Evolutionary conservation across 1,140 invertebrate species (phyloP), one percentile per base, ranked within the genome.

Genomic region (Bombus fervidus): DNA sequence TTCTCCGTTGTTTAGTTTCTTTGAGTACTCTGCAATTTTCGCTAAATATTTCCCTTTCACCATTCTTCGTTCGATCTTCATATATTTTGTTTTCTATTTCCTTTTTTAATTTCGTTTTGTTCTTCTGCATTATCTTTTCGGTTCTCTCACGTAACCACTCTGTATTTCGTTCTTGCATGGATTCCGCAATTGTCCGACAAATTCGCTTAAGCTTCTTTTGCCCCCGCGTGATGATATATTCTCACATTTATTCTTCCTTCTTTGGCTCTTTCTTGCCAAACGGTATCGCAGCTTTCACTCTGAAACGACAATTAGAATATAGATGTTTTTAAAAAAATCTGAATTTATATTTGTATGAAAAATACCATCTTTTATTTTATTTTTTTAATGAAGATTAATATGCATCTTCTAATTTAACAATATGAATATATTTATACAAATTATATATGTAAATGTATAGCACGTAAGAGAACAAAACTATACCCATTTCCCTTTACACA

Each of bases 271-370:
- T 98, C 96, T 98, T 98, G 90, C 97, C 98, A 95, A 99, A 97
- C 83, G 98, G 98, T 94, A 99, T 97, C 86, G 98, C 98, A 88
- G 97, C 97, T 94, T 98, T 98, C 89, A 99, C 97, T 95, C 98
- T 99, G 95, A 28, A 96, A 96, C 93, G 92, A 43, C 12, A 72
- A 59, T 43, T 83, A 5, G 53, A 69, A 78, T 12, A 18, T 6
- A 37, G 34, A 10, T 6, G 43, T 47, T 13, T 25, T 18, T 41
- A 15, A 13, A 10, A 64, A 64, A 31, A 43, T 9, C 2, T 41
- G n/a, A 10, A 73, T 3, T n/a, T 12, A 28, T 28, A 41, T 71
- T 2, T 37, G 4, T 37, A 8, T 53, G 18, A 53, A 39, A 59
- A 76, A 25, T 25, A 28, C 18, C 18, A 53, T 22, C 5, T 18